These are phyloP conservation scores for Hypomecis atomaria DNA, from an alignment of 2,888 invertebrate genomes.

Conservation along the genomic window DNA sequence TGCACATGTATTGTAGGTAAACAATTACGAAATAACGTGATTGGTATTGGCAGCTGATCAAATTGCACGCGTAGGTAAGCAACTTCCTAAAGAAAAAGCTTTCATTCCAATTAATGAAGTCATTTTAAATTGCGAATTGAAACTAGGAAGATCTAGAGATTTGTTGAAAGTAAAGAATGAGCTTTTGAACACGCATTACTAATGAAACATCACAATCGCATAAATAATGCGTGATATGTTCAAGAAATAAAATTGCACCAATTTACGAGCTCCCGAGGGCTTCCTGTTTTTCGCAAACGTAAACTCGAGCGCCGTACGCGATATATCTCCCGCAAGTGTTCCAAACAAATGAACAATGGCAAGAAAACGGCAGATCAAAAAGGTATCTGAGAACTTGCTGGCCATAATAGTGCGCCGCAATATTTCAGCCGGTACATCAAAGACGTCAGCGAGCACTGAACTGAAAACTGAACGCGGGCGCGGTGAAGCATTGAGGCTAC, in stretches of 20 bases:
- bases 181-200: too few relatives aligned
- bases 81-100: background rate
- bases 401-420: slow-evolving; percentile 61
- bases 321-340: slow-evolving; percentile 31
- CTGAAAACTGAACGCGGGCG: slow-evolving; percentile 67
- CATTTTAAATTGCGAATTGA: background rate
- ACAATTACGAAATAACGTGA: slow-evolving; percentile 8
- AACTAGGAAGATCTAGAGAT: background rate
- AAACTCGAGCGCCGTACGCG: slow-evolving; percentile 20
- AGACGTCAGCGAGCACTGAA: slow-evolving; percentile 66
- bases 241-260: slow-evolving; percentile 18
- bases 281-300: slow-evolving; percentile 29
- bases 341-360: slow-evolving; percentile 44
- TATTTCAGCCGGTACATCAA: slow-evolving; percentile 74
- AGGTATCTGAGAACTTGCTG: slow-evolving; percentile 58
- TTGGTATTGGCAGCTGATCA: slow-evolving; percentile 14
- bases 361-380: slow-evolving; percentile 58
- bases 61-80: background rate
- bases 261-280: slow-evolving; percentile 10
- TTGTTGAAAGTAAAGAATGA: too few relatives aligned
- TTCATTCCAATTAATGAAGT: too few relatives aligned
- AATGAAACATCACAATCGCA: background rate
- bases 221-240: background rate
- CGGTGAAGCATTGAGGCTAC: slow-evolving; percentile 45
- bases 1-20: slow-evolving; percentile 13